A percentile compares a stretch with the other conserved stretches of the same genome.
Evolutionary conservation across 2,113 vertebrate genomes (phyloP).

Genomic region (Arizona elegans): DNA sequence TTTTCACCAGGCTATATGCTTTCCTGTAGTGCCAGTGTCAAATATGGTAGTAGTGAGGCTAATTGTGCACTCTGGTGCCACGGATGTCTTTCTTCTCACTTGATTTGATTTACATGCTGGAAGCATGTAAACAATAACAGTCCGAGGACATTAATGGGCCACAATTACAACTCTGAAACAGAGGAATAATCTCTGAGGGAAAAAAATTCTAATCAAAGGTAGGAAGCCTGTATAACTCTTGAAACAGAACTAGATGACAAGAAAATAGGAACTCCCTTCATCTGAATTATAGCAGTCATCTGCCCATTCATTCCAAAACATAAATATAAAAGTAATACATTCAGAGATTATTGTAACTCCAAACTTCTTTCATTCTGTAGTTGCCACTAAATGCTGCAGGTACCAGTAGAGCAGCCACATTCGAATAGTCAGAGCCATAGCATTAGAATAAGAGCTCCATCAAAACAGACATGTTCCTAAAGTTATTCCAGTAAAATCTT

Average conservation of each 20-base stretch:
- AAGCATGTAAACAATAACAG: not conserved
- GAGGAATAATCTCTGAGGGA: not conserved
- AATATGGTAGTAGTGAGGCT: not conserved
- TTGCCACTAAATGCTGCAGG: not conserved
- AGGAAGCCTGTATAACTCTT: not conserved
- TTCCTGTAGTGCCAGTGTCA: not conserved
- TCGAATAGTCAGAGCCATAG: not conserved
- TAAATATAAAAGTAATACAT: not conserved
- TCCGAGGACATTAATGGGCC: not conserved
- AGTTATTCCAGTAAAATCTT: not conserved
- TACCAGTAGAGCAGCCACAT: not conserved
- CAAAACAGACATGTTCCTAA: not conserved
- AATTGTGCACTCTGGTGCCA: no score
- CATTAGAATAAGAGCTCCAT: not conserved
- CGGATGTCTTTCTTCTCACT: not conserved
- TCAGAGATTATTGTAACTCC: not conserved
- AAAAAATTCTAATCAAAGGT: not conserved
- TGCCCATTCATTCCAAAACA: not conserved
- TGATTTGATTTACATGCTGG: not conserved
- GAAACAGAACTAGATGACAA: not conserved
- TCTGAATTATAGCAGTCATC: not conserved
- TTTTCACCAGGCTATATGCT: not conserved
- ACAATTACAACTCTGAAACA: not conserved
- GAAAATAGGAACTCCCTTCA: not conserved
- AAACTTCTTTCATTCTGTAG: not conserved